Base-by-base conservation (phyloP, 2,797 vertebrate genomes). In the Picus viridis region DNA sequence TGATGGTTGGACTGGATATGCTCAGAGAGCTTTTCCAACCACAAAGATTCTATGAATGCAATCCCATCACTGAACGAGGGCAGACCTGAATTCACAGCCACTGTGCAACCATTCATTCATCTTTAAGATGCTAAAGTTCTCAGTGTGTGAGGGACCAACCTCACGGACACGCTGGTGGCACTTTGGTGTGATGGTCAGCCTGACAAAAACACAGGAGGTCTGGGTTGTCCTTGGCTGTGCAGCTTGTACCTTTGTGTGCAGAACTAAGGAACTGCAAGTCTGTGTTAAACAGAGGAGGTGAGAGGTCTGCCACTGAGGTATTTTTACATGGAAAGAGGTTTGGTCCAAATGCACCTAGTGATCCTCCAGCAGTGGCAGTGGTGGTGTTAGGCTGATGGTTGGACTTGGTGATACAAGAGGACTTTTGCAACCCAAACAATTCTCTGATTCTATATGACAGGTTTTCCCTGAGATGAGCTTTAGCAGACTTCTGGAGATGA, bases 221-320 rank as follows among this genome's bases (percentile, higher is more conserved):
- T 58, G 70, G 67, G 61, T 36, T 22, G 0, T 3, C 41, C 56
- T 39, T 7, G 53, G 30, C 22, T 1, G 0, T 32, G 11, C 22
- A 65, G 13, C 4, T 45, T 14, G 4, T 15, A 23, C 2, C 0
- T 32, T 58, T 49, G 11, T 36, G 39, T 58, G 11, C 62, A 23
- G 17, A 41, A 51, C 19, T 68, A 53, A 67, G 17, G 59, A 51
- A 39, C 61, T 43, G 39, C 7, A 41, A 47, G 17, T 23, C 11
- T 15, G 1, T 43, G 29, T 43, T 41, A 36, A 88, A 12, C 3
- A 27, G 10, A 16, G 22, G 36, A 36, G 62, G 43, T 24, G 4
- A 17, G 54, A 26, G 29, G 2, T 59, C 53, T 70, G 75, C 19
- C 32, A 29, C 14, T 29, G 13, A 49, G 32, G 8, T 1, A 0